Evolutionary conservation across 2,888 invertebrate species (phyloP).

Genomic region (Ecliptopera silaceata): DNA sequence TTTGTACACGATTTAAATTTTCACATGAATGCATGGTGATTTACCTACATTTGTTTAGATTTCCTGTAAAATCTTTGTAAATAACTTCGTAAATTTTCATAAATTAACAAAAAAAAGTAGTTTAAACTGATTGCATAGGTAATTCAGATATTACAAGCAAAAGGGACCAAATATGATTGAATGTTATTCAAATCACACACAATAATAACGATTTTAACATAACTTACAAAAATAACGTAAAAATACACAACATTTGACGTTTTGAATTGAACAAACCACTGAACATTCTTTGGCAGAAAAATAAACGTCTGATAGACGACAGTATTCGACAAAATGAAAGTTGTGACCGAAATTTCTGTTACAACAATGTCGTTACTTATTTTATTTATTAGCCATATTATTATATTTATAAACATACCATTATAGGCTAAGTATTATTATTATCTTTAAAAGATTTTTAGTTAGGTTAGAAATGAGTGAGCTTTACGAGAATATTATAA

Average conservation of each 20-base stretch:
- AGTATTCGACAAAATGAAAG: conserved; percentile 46
- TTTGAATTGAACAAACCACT: conserved; percentile 58
- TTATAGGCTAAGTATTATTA: conserved; percentile 79
- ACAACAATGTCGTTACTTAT: conserved; percentile 66
- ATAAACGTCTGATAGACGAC: conserved; percentile 60
- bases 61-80: conserved; percentile 58
- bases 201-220: conserved; percentile 64
- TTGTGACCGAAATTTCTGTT: conserved; percentile 57
- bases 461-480: conserved; percentile 79
- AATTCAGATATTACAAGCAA: conserved; percentile 78
- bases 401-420: conserved; percentile 83
- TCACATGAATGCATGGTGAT: conserved; percentile 59
- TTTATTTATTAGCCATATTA: conserved; percentile 80
- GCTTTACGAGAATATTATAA: conserved; percentile 74
- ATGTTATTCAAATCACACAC: conserved; percentile 50
- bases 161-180: conserved; percentile 80
- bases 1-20: conserved; percentile 36
- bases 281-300: conserved; percentile 68
- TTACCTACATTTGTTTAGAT: conserved; percentile 47
- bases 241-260: conserved; percentile 46
- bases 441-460: conserved; percentile 80
- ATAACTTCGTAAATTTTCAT: conserved; percentile 59
- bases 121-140: conserved; percentile 52
- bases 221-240: conserved; percentile 68
- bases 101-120: conserved; percentile 61